Conservation (phyloP, 2,113 vertebrate species). For the Meriones unguiculatus region DNA sequence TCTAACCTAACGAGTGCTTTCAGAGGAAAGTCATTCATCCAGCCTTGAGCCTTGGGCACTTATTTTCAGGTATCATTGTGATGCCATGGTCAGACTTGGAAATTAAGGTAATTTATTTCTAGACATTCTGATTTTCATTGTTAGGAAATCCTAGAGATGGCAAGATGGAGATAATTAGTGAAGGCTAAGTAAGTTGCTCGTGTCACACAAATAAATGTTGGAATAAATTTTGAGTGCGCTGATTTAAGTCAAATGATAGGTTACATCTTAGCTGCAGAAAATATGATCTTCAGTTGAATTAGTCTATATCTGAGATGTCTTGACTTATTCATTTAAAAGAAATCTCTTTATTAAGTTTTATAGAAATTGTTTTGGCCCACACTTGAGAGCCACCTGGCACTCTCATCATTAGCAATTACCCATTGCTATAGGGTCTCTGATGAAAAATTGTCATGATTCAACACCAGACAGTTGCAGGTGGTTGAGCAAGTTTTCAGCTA, state of each 20-base stretch:
- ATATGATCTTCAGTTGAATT: slow-evolving; percentile 36
- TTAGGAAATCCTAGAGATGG: slow-evolving; percentile 34
- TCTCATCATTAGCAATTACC: slow-evolving; percentile 64
- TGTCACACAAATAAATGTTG: slow-evolving; percentile 23
- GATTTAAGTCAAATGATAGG: slow-evolving; percentile 53
- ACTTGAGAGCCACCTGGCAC: slow-evolving; percentile 61
- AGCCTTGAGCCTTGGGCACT: slow-evolving; percentile 23
- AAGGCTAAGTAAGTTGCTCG: slow-evolving; percentile 60
- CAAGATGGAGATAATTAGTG: slow-evolving; percentile 50
- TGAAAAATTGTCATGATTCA: slow-evolving; percentile 70
- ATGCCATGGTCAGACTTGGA: slow-evolving; percentile 38
- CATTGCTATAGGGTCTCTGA: slow-evolving; percentile 71
- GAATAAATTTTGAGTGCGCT: slow-evolving; percentile 11
- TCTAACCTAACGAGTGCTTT: background rate
- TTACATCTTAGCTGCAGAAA: slow-evolving; percentile 37
- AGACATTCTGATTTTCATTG: slow-evolving; percentile 52
- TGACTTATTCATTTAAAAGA: slow-evolving; percentile 54
- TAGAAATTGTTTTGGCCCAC: slow-evolving; percentile 55
- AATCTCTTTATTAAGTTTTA: slow-evolving; percentile 64
- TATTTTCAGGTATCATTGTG: slow-evolving; percentile 23
- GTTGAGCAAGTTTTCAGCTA: slow-evolving; percentile 66
- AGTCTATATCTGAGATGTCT: slow-evolving; percentile 48
- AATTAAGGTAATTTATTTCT: slow-evolving; percentile 60
- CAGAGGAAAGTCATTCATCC: slow-evolving; percentile 19
- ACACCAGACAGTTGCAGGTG: slow-evolving; percentile 69